Evolutionary conservation across 1,140 invertebrate species (phyloP), one percentile per base, ranked within the genome.

Genomic region (Drosophila tani): DNA sequence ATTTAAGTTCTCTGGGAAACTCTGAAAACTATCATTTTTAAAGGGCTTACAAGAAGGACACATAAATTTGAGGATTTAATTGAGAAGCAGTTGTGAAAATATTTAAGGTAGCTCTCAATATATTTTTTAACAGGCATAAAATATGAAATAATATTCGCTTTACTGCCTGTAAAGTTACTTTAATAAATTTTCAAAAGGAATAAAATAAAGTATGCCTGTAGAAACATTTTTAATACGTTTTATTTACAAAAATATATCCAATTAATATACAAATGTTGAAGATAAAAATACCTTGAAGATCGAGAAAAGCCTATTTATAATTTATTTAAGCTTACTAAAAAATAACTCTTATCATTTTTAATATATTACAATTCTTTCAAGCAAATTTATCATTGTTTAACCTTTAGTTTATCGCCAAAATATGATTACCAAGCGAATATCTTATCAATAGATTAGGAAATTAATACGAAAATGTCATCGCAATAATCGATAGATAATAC

Each of bases 401-500:
- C 12, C 14, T 5, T 9, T 55, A 2, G 6, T 38, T 38, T 38
- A 21, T 62, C 11, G 21, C 2, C 14, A 17, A 53, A 29, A 40
- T n/a, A 14, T 38, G 7, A 38, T 21, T 38, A 5, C 17, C 24
- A 5, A 65, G 5, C 7, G 12, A 14, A 40, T 41, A 51, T 17
- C 62, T 66, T 43, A 69, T 69, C 60, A 50, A 11, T 15, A 65
- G 15, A 15, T 14, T 53, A 67, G 45, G 8, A 53, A 53, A 38
- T 51, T n/a, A 53, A 41, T 67, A 67, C 14, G 14, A 40, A 66
- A 68, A 2, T 35, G 15, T 67, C 8, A 29, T 19, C 17, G 32
- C 51, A 24, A 67, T 67, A 67, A 68, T 51, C 67, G 38, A 45
- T 29, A 46, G 29, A 53, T 27, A 68, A 66, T 45, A 27, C n/a